phyloP scores from a whole-genome alignment of 2,888 invertebrate species.

The Megastigmus dorsalis region DNA sequence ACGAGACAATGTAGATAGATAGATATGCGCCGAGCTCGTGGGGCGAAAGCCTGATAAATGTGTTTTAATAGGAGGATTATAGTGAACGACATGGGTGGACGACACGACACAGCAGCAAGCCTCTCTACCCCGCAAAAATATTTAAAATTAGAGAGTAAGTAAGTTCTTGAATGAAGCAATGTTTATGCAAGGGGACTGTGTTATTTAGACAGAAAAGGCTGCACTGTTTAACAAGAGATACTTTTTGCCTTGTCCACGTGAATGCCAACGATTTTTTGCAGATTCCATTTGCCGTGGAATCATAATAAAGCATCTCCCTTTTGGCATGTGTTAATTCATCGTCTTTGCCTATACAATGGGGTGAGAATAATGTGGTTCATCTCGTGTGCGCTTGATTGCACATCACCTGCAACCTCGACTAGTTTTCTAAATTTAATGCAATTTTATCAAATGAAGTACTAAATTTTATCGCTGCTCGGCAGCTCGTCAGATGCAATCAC shows the following conservation, averaged over 20 bases:
- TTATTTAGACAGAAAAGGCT: constrained; percentile 9
- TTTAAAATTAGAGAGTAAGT: constrained; percentile 39
- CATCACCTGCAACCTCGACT: no score
- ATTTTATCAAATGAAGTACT: no score
- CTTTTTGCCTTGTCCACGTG: neutral
- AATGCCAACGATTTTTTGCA: constrained; percentile 7
- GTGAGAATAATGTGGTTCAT: no score
- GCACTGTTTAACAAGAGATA: neutral
- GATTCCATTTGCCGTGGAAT: neutral
- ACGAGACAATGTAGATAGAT: neutral
- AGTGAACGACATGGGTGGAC: constrained; percentile 3
- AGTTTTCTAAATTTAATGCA: no score
- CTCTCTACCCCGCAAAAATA: neutral
- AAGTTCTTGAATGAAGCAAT: constrained; percentile 15
- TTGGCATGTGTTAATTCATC: constrained; percentile 14
- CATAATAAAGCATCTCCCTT: neutral
- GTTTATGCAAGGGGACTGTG: neutral
- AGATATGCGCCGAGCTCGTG: constrained; percentile 1
- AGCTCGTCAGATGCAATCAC: no score
- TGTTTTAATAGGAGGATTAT: neutral
- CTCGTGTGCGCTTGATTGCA: no score
- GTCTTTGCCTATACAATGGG: no score
- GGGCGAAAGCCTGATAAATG: no score
- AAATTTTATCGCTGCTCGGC: no score
- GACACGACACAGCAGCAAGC: no score